Conservation (phyloP, 2,888 invertebrate genomes). For the Nomada ferruginata region DNA sequence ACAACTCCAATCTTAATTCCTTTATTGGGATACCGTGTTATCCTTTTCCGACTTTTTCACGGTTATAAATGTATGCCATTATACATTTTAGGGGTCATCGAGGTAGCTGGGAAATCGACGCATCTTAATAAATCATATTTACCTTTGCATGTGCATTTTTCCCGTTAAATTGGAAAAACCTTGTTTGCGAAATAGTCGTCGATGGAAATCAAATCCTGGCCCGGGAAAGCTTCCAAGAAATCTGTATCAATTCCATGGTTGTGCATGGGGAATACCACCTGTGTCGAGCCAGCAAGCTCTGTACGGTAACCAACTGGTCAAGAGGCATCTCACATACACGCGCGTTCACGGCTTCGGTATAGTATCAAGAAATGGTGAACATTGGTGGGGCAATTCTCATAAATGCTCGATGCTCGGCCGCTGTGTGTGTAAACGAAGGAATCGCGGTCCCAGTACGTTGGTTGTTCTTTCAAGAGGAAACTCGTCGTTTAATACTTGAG, state of each 20-base stretch:
- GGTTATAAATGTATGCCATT: too few species aligned
- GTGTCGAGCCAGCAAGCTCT: neutral
- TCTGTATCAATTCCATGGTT: neutral
- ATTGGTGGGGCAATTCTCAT: constrained; percentile 60
- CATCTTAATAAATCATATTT: too few species aligned
- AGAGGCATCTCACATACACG: neutral
- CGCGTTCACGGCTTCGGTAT: neutral
- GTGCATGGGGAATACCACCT: constrained; percentile 60
- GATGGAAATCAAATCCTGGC: neutral
- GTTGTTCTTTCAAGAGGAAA: constrained; percentile 51
- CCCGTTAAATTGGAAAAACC: neutral
- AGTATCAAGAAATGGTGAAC: constrained; percentile 25
- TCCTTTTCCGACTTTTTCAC: too few species aligned
- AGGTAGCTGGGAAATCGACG: too few species aligned
- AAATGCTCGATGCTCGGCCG: constrained; percentile 63
- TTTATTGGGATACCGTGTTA: too few species aligned
- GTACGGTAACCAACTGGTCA: neutral
- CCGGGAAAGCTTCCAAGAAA: constrained; percentile 44
- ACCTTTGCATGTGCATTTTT: too few species aligned
- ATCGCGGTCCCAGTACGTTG: constrained; percentile 35
- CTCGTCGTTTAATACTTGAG: constrained; percentile 3
- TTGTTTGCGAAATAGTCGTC: neutral
- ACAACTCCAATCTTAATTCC: too few species aligned
- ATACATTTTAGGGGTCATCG: too few species aligned
- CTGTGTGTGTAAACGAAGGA: constrained; percentile 55